Percentiles rank a stretch among this genome's conserved stretches.
These are phyloP conservation scores for Drosophila funebris DNA, from an alignment of 1,140 invertebrate species.

Conservation along the genomic window DNA sequence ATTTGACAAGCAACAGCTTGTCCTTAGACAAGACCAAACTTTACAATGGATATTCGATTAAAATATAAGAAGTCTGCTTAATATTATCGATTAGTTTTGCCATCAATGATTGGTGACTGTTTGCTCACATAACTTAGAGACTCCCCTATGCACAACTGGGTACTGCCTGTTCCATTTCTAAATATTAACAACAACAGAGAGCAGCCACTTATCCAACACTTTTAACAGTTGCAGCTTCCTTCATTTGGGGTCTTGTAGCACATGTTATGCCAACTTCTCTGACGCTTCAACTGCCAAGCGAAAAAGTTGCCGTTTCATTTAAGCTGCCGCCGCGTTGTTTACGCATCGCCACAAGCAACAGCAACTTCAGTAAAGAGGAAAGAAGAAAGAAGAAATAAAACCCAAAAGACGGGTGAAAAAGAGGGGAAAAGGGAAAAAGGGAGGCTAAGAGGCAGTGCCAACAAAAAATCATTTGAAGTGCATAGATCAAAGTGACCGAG, in stretches of 20 bases:
- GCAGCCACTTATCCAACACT: slow-evolving; percentile 37
- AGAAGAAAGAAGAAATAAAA: neutral
- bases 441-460: slow-evolving; percentile 22
- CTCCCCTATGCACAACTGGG: no score
- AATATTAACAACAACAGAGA: slow-evolving; percentile 23
- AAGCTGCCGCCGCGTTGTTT: slow-evolving; percentile 73
- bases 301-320: slow-evolving; percentile 79
- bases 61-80: no score
- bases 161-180: slow-evolving; percentile 7
- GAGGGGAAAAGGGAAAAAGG: neutral
- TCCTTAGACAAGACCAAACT: no score
- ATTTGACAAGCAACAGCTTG: no score
- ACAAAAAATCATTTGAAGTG: slow-evolving; percentile 73
- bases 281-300: slow-evolving; percentile 50
- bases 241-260: slow-evolving; percentile 33
- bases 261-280: slow-evolving; percentile 70
- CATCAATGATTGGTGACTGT: no score
- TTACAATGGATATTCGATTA: no score
- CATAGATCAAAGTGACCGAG: slow-evolving; percentile 77
- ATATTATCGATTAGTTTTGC: no score
- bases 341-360: slow-evolving; percentile 71
- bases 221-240: slow-evolving; percentile 31
- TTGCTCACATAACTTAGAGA: no score
- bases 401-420: slow-evolving; percentile 1
- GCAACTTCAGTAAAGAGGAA: slow-evolving; percentile 19